Evolutionary conservation across 2,888 invertebrate species (phyloP), one percentile per base, ranked within the genome.

Genomic region (Leptura quadrifasciata): DNA sequence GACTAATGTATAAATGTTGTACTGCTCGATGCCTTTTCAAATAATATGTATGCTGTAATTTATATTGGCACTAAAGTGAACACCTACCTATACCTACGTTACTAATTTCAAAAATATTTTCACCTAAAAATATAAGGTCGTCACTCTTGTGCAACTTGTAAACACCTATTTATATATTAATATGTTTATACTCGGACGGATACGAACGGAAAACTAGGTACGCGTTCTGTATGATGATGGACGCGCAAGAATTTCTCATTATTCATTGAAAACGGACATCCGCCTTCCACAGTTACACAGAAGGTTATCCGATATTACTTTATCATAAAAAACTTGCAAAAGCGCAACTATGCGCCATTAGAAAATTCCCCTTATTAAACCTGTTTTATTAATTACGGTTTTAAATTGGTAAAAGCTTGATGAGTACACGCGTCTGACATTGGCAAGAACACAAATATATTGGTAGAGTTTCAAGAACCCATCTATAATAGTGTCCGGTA

Each of bases 181-280:
- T n/a, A 31, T 39, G 39, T 39, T 39, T 39, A 15, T 39, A 39
- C 39, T 1, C 10, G 39, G 12, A 39, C 39, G 39, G 39, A 39
- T 39, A 15, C 39, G 39, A 39, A 15, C 39, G 39, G 39, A 39
- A 39, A 39, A 39, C 27, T 8, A 31, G 27, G 27, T 31, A 39
- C 15, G 17, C n/a, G n/a, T 47, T 31, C 8, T 47, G 47, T 47
- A 12, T 47, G n/a, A n/a, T 47, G 47, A 47, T 47, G 47, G 47
- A 47, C 47, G 47, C 47, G n/a, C 47, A 47, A 47, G 47, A 47
- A 47, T 47, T 4, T 47, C 47, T 47, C 47, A 47, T 47, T 47
- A 47, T 47, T 47, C 47, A 47, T 47, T 47, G 47, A 47, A 47
- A 47, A 47, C 47, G 47, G 47, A 47, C 47, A 47, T 47, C 47